Conservation (phyloP, 2,888 invertebrate genomes). For the Tenthredo scrophulariae region DNA sequence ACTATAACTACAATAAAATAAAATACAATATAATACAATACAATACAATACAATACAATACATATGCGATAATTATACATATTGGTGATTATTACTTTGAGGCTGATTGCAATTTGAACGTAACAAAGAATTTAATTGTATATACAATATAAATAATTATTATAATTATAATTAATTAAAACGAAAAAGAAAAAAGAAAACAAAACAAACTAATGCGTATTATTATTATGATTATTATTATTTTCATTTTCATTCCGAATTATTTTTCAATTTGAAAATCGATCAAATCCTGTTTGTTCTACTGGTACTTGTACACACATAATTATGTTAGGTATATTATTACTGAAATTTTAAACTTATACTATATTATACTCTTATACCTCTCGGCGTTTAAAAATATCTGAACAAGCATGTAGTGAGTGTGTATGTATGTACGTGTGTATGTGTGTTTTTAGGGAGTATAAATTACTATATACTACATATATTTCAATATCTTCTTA, state of each 20-base stretch:
- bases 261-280: background rate
- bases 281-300: background rate
- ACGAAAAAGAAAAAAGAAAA: background rate
- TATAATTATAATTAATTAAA: background rate
- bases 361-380: background rate
- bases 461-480: background rate
- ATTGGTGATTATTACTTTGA: constrained; percentile 27
- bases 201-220: background rate
- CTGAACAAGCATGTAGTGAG: background rate
- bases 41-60: background rate
- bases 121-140: constrained; percentile 44
- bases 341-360: background rate
- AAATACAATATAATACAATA: background rate
- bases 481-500: background rate
- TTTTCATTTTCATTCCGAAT: background rate
- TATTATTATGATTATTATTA: background rate
- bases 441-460: background rate
- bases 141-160: background rate
- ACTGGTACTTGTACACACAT: background rate
- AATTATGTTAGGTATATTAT: background rate
- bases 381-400: too few species aligned
- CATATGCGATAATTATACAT: background rate
- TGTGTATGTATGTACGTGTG: background rate
- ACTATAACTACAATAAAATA: background rate
- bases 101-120: constrained; percentile 44